Base-by-base conservation (phyloP, 2,888 invertebrate species). In the Parnassius apollo region DNA sequence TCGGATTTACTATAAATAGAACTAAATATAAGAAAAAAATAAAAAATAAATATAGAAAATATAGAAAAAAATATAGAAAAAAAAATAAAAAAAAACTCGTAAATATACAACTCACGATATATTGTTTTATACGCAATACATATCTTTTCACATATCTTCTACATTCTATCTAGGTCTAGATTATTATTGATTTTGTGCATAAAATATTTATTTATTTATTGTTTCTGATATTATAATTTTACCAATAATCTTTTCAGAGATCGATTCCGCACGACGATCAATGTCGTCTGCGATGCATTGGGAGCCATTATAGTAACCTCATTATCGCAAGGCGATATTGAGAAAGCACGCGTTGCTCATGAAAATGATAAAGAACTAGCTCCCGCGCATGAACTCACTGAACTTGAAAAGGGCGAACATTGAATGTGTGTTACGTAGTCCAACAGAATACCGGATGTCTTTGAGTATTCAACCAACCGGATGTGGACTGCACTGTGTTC, bases 221-320 rank as follows among this genome's bases (percentile, higher is more conserved):
- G 2, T 25, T 25, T 25, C 25, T 25, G 25, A 48, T 48, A 9
- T 13, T 10, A 44, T 12, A 62, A 25, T 1, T 44, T 25, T 35
- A 25, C 11, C 13, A 10, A 9, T 56, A 48, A 56, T 7, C 42
- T 66, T 90, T 91, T 35, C 83, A 97, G 97, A 66, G 96, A 97
- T 86, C 95, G 97, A 71, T 97, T 96, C 94, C 94, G 97, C 81
- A 94, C 97, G 78, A 95, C 97, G 77, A 94, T 98, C 75, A 99
- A 99, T 86, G 99, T 99, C 45, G 95, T 98, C 85, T 98, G 99
- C 74, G 99, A 99, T 84, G 96, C 98, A 11, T 88, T 98, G 65
- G 99, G 99, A 51, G 98, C 98, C 53, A 97, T 96, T 64, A 95
- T 99, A 60, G 98, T 99, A 44, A 95, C 96, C 75, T 94, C 96